Conservation (phyloP, 2,888 invertebrate species). For the Uropetala carovei region DNA sequence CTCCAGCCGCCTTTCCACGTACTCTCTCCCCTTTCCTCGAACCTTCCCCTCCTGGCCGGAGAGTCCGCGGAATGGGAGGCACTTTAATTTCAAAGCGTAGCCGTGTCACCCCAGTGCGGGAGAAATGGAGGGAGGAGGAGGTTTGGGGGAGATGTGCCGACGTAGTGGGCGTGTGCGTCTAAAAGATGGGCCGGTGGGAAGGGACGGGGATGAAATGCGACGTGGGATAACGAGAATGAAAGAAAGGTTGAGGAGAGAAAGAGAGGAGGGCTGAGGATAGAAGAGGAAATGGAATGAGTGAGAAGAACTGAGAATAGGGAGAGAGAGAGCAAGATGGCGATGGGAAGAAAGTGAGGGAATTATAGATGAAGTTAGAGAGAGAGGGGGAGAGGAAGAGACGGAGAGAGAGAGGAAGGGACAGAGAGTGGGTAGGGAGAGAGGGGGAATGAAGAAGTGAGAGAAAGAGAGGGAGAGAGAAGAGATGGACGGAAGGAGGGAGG, state of each 20-base stretch:
- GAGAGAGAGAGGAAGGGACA: neutral
- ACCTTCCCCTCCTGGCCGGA: neutral
- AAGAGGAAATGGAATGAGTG: neutral
- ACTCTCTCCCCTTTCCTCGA: neutral
- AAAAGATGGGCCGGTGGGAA: neutral
- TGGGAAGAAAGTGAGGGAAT: neutral
- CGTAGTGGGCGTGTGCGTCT: neutral
- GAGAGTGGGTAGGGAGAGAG: neutral
- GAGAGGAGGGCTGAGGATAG: neutral
- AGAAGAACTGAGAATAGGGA: neutral
- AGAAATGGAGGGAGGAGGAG: neutral
- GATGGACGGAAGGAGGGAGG: neutral
- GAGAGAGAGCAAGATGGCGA: neutral
- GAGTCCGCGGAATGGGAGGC: neutral
- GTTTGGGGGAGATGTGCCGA: neutral
- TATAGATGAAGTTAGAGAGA: neutral
- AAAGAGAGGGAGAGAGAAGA: constrained; percentile 8
- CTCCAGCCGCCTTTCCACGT: neutral
- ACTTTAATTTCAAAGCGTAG: neutral
- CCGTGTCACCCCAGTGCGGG: neutral
- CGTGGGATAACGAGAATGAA: neutral
- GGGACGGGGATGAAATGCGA: neutral
- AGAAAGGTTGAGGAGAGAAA: neutral
- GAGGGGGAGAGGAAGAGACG: neutral
- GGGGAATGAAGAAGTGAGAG: neutral